Conservation (phyloP, 1,140 invertebrate genomes). For the Pseudomyrmex cubaensis region DNA sequence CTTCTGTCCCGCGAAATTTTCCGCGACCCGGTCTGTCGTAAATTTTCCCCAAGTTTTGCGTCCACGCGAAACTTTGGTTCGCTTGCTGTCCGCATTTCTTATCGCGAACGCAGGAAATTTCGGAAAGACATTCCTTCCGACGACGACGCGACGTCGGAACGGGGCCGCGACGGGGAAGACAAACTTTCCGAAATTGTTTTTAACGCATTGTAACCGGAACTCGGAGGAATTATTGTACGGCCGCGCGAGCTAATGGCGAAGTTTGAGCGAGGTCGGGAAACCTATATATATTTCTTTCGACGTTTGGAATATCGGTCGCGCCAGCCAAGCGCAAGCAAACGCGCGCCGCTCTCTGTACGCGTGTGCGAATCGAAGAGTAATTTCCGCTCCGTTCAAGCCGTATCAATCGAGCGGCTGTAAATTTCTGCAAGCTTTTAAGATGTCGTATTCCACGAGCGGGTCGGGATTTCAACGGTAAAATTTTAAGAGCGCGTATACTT, state of each 20-base stretch:
- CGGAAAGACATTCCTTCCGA: slow-evolving; percentile 13
- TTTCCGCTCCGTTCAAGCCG: slow-evolving; percentile 51
- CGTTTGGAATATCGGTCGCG: slow-evolving; percentile 51
- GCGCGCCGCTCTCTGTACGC: slow-evolving; percentile 11
- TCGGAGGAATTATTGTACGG: slow-evolving; percentile 31
- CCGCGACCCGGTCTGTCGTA: slow-evolving; percentile 19
- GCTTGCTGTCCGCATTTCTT: slow-evolving; percentile 56
- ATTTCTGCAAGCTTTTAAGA: slow-evolving; percentile 59
- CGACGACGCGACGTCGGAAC: not conserved
- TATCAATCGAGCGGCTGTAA: slow-evolving; percentile 50
- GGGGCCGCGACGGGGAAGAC: not conserved
- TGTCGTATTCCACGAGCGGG: slow-evolving; percentile 37
- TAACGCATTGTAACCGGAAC: slow-evolving; percentile 42
- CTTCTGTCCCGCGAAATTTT: slow-evolving; percentile 22
- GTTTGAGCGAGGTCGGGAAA: slow-evolving; percentile 17
- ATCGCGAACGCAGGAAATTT: slow-evolving; percentile 38
- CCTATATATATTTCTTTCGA: slow-evolving; percentile 51
- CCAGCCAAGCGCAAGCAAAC: not conserved
- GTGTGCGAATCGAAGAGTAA: slow-evolving; percentile 58
- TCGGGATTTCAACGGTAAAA: slow-evolving; percentile 51
- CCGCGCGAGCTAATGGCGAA: slow-evolving; percentile 41
- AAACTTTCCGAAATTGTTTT: slow-evolving; percentile 58
- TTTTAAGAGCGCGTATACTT: slow-evolving; percentile 44
- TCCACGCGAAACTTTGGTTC: slow-evolving; percentile 34
- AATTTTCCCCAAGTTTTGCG: slow-evolving; percentile 48